Evolutionary conservation across 2,797 vertebrate genomes (phyloP), one percentile per base, ranked within the genome.

Genomic region (Brotula barbata): DNA sequence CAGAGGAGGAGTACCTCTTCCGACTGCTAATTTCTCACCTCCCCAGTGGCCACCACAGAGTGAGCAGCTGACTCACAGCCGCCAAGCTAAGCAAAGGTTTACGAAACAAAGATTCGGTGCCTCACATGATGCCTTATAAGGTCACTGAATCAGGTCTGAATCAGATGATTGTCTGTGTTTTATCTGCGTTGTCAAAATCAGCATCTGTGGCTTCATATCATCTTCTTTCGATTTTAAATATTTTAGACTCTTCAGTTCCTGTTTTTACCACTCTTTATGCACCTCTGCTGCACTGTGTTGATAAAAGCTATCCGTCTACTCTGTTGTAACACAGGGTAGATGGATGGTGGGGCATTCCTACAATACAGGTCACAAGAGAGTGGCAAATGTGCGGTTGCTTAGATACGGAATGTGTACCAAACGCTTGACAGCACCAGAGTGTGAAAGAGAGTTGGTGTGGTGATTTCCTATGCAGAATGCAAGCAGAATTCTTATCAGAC

Each of bases 371-470:
- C 77, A 82, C 62, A 51, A 25, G 17, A 60, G 37, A 57, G 52
- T 28, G 43, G 69, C 36, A 52, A 76, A 62, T 61, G 60, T 61
- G 64, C 63, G 34, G 81, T 89, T 84, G 82, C 85, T 80, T 78
- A 72, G 86, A 81, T 82, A 89, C 86, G 0, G 15, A 62, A 39
- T 8, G 31, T 52, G 42, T 40, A 57, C 75, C 50, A 68, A 64
- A 41, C 14, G 40, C 58, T 54, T n/a, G 34, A 62, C 42, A 58
- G 52, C 28, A 50, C 48, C 45, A 48, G 39, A 54, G 59, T 65
- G 48, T 39, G 36, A 55, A 19, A 50, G 5, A 6, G 28, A 8
- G 49, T 1, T 17, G 48, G 48, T 6, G 31, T 45, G 52, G 42
- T 40, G 31, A 67, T 48, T 70, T 64, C 23, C 10, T 47, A 13